Evolutionary conservation across 1,140 invertebrate species (phyloP), one percentile per base, ranked within the genome.

Genomic region (Holotrichia oblita): DNA sequence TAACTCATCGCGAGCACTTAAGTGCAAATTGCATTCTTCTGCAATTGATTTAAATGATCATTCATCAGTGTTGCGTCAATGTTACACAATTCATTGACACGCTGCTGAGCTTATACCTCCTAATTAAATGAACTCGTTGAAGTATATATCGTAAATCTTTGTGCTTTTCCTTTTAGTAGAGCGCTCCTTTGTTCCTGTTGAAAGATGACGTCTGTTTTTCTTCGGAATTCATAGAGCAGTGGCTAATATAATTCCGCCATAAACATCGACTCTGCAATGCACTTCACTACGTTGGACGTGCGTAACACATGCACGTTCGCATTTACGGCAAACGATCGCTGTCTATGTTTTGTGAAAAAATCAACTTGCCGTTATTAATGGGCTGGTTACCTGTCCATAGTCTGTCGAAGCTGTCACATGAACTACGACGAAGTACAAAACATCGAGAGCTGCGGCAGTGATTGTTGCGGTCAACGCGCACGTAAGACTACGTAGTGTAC

Each of bases 121-220:
- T 64, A 64, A 64, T 64, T 64, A 64, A 64, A 64, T 17, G 61
- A 64, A 64, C 22, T 10, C 61, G 6, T 14, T 22, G 61, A 64
- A 17, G 22, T 64, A 64, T 17, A 3, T 64, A 17, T 64, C 61
- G 61, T 64, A 64, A 64, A 64, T 64, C 24, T 20, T 17, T 6
- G 61, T 20, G 17, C 2, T 17, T 22, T 64, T 64, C 61, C 61
- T 64, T 64, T 64, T 9, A 14, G 61, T 8, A 6, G 0, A 20
- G 10, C 61, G 61, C 17, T 64, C 22, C 61, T 64, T 64, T 64
- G 61, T 64, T 64, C 7, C 61, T 22, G 61, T 64, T 27, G n/a
- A n/a, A n/a, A n/a, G n/a, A n/a, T n/a, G n/a, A n/a, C n/a, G n/a
- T n/a, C n/a, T n/a, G n/a, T n/a, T n/a, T n/a, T n/a, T n/a, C n/a